Conservation (phyloP, 2,888 invertebrate species). For the Netelia fuscicornis region DNA sequence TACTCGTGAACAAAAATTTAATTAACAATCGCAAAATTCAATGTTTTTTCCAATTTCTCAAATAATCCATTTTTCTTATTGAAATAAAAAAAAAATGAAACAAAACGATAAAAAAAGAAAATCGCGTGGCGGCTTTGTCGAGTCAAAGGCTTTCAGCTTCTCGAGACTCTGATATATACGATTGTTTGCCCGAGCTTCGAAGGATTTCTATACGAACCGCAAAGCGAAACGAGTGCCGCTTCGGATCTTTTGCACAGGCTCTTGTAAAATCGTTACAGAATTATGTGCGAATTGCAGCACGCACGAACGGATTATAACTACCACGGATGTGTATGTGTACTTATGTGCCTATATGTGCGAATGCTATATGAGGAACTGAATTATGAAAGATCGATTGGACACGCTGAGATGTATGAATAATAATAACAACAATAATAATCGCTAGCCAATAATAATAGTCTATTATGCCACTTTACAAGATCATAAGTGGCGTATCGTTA, state of each 20-base stretch:
- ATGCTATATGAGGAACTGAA: not conserved
- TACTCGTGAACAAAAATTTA: too few species aligned
- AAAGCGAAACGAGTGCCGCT: not conserved
- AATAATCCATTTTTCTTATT: too few species aligned
- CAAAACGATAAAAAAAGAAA: not conserved
- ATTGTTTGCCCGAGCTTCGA: not conserved
- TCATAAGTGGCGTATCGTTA: not conserved
- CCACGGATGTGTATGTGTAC: not conserved
- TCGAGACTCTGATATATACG: not conserved
- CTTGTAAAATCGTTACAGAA: slow-evolving; percentile 45
- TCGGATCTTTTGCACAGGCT: not conserved
- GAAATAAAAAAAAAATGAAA: not conserved
- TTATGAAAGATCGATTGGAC: slow-evolving; percentile 37
- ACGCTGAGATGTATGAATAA: slow-evolving; percentile 8
- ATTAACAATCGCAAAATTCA: too few species aligned
- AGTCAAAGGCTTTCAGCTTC: not conserved
- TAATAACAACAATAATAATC: not conserved
- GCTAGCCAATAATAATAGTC: not conserved
- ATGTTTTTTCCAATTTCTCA: too few species aligned
- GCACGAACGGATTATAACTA: slow-evolving; percentile 22
- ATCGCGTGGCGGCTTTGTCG: not conserved
- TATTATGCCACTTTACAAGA: slow-evolving; percentile 18
- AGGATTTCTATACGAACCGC: not conserved
- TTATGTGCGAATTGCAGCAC: slow-evolving; percentile 52
- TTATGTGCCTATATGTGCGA: not conserved